Conservation (phyloP, 1,140 invertebrate genomes). For the Rhopalosiphum maidis region DNA sequence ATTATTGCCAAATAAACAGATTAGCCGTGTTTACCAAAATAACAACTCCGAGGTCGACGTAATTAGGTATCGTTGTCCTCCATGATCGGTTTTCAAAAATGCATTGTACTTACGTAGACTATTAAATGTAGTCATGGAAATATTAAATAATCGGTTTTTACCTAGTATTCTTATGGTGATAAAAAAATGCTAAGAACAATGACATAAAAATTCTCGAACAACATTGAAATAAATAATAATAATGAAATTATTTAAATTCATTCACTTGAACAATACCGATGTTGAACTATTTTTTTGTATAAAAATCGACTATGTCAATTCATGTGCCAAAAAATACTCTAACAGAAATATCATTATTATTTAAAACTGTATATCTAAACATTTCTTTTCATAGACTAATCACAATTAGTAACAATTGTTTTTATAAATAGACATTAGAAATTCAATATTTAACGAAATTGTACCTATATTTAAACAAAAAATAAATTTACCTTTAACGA, state of each 20-base stretch:
- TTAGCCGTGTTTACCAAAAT: conserved; percentile 46
- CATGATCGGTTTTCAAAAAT: background rate
- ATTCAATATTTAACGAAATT: too few species aligned
- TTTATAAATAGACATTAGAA: too few species aligned
- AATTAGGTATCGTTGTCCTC: conserved; percentile 1
- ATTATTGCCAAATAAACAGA: conserved; percentile 55
- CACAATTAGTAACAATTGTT: too few species aligned
- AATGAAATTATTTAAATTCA: background rate
- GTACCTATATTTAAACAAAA: too few species aligned
- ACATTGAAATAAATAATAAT: background rate
- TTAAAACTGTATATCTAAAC: background rate
- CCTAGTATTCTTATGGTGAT: background rate
- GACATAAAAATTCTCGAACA: background rate
- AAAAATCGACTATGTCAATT: background rate
- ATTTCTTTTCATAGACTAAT: too few species aligned
- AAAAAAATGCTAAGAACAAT: background rate
- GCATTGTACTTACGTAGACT: background rate
- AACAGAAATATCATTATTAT: background rate
- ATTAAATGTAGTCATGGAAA: background rate
- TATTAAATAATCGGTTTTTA: background rate
- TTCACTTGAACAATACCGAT: background rate
- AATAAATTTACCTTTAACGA: too few species aligned
- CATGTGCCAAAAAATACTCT: background rate
- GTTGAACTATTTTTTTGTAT: background rate
- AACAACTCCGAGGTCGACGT: conserved; percentile 27